Base-by-base conservation (phyloP, 1,140 invertebrate genomes). In the Neodiprion pinetum region DNA sequence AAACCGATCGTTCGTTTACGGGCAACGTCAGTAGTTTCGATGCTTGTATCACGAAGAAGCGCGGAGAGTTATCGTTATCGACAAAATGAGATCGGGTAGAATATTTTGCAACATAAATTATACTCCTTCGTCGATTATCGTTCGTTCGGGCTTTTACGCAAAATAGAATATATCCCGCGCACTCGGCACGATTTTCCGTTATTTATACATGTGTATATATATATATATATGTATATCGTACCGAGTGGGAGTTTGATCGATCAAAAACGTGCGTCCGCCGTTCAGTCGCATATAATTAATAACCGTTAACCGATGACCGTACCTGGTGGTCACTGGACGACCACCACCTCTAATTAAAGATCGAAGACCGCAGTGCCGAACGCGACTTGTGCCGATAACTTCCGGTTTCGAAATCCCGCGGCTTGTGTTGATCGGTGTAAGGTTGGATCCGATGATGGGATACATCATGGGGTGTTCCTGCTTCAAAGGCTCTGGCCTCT, bases 401-500 rank as follows among this genome's bases (percentile, higher is more conserved):
- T 78, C 78, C 79, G 79, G 78, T 78, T 72, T 73, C 67, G 73
- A 77, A 78, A 79, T 78, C 67, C 49, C 74, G 17, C 17, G 17
- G 17, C 17, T 21, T 21, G 17, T 1, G 17, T 21, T 1, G 17
- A 11, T 53, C 50, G n/a, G 50, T 53, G 17, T 14, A 53, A 53
- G 10, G 50, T 11, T 53, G 10, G 50, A 53, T 53, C 91, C 90
- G 85, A 94, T 95, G 93, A 95, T 95, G 94, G 93, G 93, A 89
- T 95, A 94, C 91, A 95, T 95, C 91, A 95, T 95, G 94, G 94
- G 94, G 89, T 95, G 94, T 91, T 93, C 94, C 89, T 94, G 94
- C 91, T 92, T 95, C 89, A 95, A 95, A 94, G 94, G 94, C 95
- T 92, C 87, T 81, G 84, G 79, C 80, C 81, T 88, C 78, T 79